These are phyloP conservation scores for Acestrorhynchus altus DNA, from an alignment of 2,797 vertebrate species.

Conservation along the genomic window DNA sequence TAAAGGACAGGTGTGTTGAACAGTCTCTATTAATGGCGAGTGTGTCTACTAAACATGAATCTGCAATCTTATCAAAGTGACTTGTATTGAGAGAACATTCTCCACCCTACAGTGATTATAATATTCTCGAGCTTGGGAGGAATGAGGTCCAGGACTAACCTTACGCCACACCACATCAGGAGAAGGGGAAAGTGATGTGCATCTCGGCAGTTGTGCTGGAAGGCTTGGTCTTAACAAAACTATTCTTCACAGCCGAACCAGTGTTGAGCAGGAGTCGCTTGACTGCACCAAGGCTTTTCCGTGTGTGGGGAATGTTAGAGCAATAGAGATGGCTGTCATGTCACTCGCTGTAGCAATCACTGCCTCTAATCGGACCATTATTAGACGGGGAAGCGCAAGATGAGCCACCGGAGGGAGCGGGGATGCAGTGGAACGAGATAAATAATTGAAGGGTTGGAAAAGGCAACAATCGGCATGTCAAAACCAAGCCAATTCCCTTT, in stretches of 20 bases:
- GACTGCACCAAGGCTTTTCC: background rate
- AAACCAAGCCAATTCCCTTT: constrained; percentile 60
- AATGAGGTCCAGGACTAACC: background rate
- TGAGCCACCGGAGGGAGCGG: constrained; percentile 65
- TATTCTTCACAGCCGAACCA: background rate
- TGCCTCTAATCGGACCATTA: constrained; percentile 70
- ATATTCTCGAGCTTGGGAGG: background rate
- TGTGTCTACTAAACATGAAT: too few relatives aligned
- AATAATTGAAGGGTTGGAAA: constrained; percentile 74
- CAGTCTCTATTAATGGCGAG: too few relatives aligned
- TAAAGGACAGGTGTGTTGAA: too few relatives aligned
- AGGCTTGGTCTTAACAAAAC: background rate
- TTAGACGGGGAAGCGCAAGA: constrained; percentile 57
- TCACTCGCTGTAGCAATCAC: constrained; percentile 58
- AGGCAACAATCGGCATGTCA: constrained; percentile 73
- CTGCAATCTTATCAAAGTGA: too few relatives aligned
- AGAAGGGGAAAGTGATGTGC: background rate
- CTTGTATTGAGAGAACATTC: too few relatives aligned
- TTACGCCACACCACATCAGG: background rate
- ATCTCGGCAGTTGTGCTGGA: background rate
- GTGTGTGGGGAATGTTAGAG: background rate
- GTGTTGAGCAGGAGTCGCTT: background rate
- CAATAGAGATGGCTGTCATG: constrained; percentile 42
- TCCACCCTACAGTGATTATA: too few relatives aligned
- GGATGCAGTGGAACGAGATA: constrained; percentile 61